Evolutionary conservation across 2,797 vertebrate species (phyloP).

Genomic region (Xiphorhynchus erythropygius): DNA sequence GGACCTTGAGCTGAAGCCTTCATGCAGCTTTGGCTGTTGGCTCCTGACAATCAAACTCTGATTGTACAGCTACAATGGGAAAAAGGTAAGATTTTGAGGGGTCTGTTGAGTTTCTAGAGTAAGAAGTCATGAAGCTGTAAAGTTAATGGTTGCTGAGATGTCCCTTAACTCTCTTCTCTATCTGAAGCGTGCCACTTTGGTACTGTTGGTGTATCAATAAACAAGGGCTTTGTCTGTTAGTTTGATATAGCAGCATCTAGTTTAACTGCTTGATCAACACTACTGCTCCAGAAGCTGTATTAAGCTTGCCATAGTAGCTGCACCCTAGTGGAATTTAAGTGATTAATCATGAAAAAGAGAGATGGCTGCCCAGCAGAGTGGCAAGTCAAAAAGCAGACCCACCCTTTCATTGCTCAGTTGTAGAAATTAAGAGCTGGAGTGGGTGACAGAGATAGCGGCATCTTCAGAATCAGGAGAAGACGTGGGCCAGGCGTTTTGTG

Average conservation of each 20-base stretch:
- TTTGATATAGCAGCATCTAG: neutral
- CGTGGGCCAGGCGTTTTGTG: neutral
- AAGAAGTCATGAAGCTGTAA: neutral
- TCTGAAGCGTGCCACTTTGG: neutral
- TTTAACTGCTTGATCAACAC: slow-evolving; percentile 14
- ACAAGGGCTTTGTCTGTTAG: neutral
- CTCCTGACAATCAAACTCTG: neutral
- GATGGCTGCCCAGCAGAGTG: neutral
- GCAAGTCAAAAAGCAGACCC: neutral
- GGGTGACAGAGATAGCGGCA: neutral
- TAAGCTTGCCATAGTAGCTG: neutral
- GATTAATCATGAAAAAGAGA: neutral
- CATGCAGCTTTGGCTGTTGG: neutral
- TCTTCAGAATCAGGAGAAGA: neutral
- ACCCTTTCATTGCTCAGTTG: neutral
- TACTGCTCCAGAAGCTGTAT: neutral
- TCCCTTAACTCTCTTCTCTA: neutral
- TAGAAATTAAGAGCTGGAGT: neutral
- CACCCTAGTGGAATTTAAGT: neutral
- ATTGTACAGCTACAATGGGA: accelerated
- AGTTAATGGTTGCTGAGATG: neutral
- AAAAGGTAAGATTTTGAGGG: neutral
- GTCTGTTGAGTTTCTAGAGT: neutral
- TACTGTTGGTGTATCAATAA: neutral
- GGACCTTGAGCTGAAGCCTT: neutral